These are phyloP conservation scores for Ficedula albicollis DNA, from an alignment of 2,797 vertebrate species.

Conservation along the genomic window DNA sequence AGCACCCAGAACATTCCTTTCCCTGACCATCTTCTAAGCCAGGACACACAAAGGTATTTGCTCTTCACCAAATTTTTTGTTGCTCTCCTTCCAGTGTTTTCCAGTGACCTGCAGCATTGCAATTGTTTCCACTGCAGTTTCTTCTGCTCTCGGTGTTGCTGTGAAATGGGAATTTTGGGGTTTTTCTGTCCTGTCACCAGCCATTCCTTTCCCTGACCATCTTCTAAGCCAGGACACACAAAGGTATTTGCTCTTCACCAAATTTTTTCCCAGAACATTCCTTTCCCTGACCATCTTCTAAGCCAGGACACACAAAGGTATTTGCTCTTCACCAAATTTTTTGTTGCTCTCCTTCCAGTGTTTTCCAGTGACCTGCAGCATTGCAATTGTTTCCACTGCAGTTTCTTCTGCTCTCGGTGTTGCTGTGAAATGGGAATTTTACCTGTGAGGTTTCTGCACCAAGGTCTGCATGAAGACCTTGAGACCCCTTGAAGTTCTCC, in stretches of 20 bases:
- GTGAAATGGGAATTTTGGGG: too few species aligned
- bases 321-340: not conserved
- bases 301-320: not conserved
- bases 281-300: not conserved
- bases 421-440: not conserved
- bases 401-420: not conserved
- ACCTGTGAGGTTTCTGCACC: not conserved
- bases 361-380: not conserved
- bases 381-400: not conserved
- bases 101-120: too few species aligned
- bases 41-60: too few species aligned
- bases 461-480: not conserved
- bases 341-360: not conserved
- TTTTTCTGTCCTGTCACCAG: not conserved
- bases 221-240: not conserved
- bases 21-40: too few species aligned
- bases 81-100: too few species aligned
- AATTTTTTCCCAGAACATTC: not conserved
- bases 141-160: too few species aligned
- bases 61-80: too few species aligned
- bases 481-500: not conserved
- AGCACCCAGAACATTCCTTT: not conserved
- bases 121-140: too few species aligned
- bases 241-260: not conserved
- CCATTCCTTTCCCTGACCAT: not conserved